These are phyloP conservation scores for Notoglanidium macrostoma DNA, from an alignment of 2,797 vertebrate genomes.

Conservation along the genomic window DNA sequence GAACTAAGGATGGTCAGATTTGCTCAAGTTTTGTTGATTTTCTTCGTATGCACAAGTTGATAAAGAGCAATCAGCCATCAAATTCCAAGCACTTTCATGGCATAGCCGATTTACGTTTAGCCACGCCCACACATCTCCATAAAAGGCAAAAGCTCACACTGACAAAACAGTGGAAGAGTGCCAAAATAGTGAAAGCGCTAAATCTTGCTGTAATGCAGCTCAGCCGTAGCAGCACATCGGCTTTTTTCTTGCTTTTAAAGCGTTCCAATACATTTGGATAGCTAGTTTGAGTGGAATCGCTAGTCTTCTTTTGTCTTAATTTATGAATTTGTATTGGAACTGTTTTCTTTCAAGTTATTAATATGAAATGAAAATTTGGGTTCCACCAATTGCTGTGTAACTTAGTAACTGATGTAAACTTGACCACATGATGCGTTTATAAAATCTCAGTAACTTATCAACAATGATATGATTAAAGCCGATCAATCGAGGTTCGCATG, in stretches of 20 bases:
- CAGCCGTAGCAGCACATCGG: too few relatives aligned
- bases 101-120: background rate
- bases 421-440: background rate
- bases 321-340: background rate
- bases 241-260: background rate
- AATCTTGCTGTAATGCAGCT: background rate
- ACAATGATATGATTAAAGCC: background rate
- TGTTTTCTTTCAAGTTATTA: background rate
- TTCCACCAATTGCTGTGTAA: background rate
- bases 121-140: background rate
- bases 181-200: background rate
- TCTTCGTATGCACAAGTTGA: background rate
- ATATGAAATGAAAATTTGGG: background rate
- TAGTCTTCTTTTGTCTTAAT: background rate
- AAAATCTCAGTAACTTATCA: background rate
- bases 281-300: background rate
- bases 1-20: background rate
- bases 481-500: background rate
- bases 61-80: background rate
- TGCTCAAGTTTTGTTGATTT: background rate
- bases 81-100: background rate
- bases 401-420: background rate
- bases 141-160: slow-evolving; percentile 4
- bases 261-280: too few relatives aligned
- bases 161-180: background rate